Base-by-base conservation (phyloP, 2,888 invertebrate genomes). In the Cantharis rustica region DNA sequence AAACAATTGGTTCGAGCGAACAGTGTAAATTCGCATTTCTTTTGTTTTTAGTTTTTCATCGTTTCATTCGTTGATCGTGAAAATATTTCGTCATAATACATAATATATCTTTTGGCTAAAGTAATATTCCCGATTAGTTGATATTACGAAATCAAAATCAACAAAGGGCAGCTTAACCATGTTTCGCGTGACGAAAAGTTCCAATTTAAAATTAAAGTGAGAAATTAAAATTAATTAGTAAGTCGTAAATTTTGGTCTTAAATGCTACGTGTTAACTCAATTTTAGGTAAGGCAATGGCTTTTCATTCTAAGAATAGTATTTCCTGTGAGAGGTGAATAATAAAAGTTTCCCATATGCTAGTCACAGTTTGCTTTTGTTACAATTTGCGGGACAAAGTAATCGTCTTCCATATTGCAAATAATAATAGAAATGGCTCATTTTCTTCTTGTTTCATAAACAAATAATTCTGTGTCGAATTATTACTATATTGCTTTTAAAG, bases 271-370 rank as follows among this genome's bases (percentile, higher is more conserved):
- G 69, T 71, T 26, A 17, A 15, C 27, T 62, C 26, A 61, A 71
- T 16, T 75, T 26, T 71, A 75, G 75, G 68, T 71, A 75, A 64
- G 27, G 71, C 75, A 71, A 68, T 61, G 71, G 70, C 61, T 74
- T 73, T 75, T 71, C 71, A 68, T 69, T 47, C 68, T 68, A 71
- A 71, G 75, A 75, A 75, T 71, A 75, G 74, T n/a, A 71, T 71
- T 71, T 75, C 75, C 75, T 77, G 76, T 73, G 76, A 77, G 76
- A 77, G 68, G 73, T 76, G 76, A 77, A 77, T 77, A 77, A 73
- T 77, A 73, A 73, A 73, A 74, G 73, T 73, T 77, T 77, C 76
- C 76, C 76, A 73, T 77, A 23, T 66, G 23, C 64, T 13, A 66
- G 64, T 66, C 64, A 66, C 23, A 66, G n/a, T 47, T 47, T 47